Base-by-base conservation (phyloP, 2,113 vertebrate species). In the Cebidichthys violaceus region DNA sequence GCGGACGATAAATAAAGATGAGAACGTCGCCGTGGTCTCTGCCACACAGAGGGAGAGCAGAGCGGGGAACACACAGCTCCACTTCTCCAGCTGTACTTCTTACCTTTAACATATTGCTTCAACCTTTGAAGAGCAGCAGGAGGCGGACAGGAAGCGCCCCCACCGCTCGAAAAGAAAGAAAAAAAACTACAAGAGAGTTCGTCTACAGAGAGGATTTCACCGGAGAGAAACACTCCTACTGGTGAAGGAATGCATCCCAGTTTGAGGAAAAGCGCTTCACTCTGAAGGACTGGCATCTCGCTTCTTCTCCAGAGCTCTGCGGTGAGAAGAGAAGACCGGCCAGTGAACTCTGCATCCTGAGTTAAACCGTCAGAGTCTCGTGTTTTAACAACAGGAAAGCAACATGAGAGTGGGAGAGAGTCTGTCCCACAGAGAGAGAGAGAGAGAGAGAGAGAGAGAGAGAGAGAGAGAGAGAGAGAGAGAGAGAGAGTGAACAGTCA, bases 401-500 rank as follows among this genome's bases (percentile, higher is more conserved):
- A 87, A 82, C 75, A 22, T 80, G 74, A 65, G 55, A 80, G 77
- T 68, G 62, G 67, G 47, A 62, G 65, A 77, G 77, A 76, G 77
- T 85, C 79, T 84, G 71, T 77, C 68, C 67, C 47, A 75, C 54
- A 45, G 59, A 86, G 33, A 33, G 33, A 31, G 29, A 33, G 33
- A 33, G 33, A n/a, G n/a, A n/a, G 47, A 62, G 65, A 77, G 77
- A 76, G 77, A 45, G 59, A 86, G 33, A 33, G 33, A 31, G 29
- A 33, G 33, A 33, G 33, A n/a, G 74, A 65, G 55, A 80, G 77
- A 65, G 62, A 62, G 47, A 62, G 65, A 77, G 77, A 76, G 77
- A n/a, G n/a, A n/a, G n/a, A n/a, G 83, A 79, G 81, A 75, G 50
- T 76, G 62, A 75, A 85, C 83, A 90, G 85, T 92, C 88, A 92